Conservation (phyloP, 2,113 vertebrate genomes). For the Pongo abelii region DNA sequence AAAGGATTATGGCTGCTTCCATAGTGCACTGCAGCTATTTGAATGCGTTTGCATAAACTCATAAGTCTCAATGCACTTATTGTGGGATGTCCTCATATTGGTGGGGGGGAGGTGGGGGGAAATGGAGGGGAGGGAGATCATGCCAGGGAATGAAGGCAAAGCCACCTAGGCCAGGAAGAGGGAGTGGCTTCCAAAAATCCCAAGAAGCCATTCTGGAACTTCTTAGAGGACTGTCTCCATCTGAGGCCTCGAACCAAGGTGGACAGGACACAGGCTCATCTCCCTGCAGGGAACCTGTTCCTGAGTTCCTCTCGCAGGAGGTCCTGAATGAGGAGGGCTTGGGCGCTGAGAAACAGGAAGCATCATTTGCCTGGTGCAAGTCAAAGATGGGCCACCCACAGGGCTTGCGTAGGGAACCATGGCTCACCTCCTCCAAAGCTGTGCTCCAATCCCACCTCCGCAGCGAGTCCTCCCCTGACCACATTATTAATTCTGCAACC, state of each 20-base stretch:
- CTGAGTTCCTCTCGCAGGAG: too few species aligned
- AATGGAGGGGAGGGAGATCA: not conserved
- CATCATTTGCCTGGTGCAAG: not conserved
- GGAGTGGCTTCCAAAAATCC: not conserved
- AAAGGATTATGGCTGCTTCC: not conserved
- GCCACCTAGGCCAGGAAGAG: not conserved
- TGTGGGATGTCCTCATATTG: not conserved
- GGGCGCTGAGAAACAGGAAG: not conserved
- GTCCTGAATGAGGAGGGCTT: not conserved
- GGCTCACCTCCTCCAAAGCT: not conserved
- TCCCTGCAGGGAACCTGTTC: not conserved
- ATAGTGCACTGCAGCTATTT: not conserved
- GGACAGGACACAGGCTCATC: too few species aligned
- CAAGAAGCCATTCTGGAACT: not conserved
- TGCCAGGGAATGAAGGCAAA: not conserved
- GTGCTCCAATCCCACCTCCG: not conserved
- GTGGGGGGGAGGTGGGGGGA: not conserved
- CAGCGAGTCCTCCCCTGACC: not conserved
- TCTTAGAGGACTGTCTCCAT: not conserved
- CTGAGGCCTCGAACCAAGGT: not conserved
- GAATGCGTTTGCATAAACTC: constrained; percentile 33
- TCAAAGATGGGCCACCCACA: accelerated
- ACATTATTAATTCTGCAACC: not conserved
- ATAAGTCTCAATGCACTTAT: not conserved
- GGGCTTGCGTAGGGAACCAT: accelerated